Base-by-base conservation (phyloP, 1,140 invertebrate genomes). In the Drosophila seguyi region DNA sequence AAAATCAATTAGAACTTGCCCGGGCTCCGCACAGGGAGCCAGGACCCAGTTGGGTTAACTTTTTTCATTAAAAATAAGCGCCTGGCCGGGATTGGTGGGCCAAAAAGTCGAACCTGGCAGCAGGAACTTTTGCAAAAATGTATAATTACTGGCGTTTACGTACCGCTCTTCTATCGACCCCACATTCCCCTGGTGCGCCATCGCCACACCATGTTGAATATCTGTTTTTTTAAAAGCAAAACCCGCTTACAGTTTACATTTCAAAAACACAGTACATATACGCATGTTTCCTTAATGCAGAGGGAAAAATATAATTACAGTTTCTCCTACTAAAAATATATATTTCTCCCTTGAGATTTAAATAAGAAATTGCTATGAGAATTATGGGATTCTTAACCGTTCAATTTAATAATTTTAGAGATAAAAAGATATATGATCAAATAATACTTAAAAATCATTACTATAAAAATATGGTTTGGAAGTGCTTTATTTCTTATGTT, bases 61-160 rank as follows among this genome's bases (percentile, higher is more conserved):
- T 78, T 78, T 78, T 78, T 78, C 75, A 78, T 78, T 78, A 78
- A 78, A 78, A 78, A 71, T 77, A 77, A 78, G 74, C 75, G 74
- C 63, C 53, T 36, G 66, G 75, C 34, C 73, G 69, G 56, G 57
- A 62, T 69, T 77, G 75, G 65, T 57, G 48, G 48, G 39, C 61
- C 44, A 45, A 66, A 58, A 60, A 59, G 55, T 75, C 61, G 73
- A 77, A 78, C 57, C 63, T 71, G 63, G 38, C 52, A 60, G 48
- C 58, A 52, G 53, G 45, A 78, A 79, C 44, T 79, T 78, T 78
- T 42, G 53, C 63, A 62, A 73, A 79, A 79, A 65, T 79, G 76
- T 79, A 79, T 78, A 79, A 78, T 79, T 79, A 78, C 76, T 78
- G 53, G 67, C 75, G 60, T 72, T 79, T 79, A 72, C 58, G 75